These are phyloP conservation scores for Tretioscincus oriximinensis DNA, from an alignment of 2,113 vertebrate genomes.

Conservation along the genomic window DNA sequence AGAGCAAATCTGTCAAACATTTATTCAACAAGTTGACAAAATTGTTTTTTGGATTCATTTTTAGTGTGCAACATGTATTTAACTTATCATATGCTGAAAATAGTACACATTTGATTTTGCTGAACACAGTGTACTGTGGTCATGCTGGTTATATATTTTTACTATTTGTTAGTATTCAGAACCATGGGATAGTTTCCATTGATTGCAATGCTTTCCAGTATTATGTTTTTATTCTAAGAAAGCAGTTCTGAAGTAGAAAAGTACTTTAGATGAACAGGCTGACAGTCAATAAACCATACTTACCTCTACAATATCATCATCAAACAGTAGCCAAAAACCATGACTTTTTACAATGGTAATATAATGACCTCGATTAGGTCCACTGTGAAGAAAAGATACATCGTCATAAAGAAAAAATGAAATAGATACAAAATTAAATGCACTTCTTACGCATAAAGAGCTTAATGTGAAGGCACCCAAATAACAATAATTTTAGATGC, in stretches of 20 bases:
- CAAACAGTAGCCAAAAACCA: constrained; percentile 96
- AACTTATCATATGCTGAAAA: not conserved
- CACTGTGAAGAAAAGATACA: constrained; percentile 72
- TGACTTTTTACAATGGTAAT: constrained; percentile 99
- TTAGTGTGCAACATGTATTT: not conserved
- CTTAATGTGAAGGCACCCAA: not conserved
- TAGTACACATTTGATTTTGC: not conserved
- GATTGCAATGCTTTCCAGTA: not conserved
- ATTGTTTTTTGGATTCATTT: not conserved
- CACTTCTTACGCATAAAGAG: not conserved
- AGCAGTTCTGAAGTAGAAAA: not conserved
- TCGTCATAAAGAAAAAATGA: not conserved
- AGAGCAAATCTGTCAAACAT: constrained; percentile 7
- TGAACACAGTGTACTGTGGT: not conserved
- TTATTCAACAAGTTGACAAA: not conserved
- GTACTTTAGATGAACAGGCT: not conserved
- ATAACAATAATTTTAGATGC: not conserved
- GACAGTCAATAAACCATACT: constrained; percentile 52
- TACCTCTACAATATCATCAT: constrained; percentile 98
- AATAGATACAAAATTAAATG: not conserved
- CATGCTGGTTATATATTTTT: too few relatives aligned
- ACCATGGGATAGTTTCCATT: not conserved
- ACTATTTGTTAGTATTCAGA: not conserved
- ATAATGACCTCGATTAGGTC: constrained; percentile 95
- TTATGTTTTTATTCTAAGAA: not conserved